Percentiles rank a stretch among this genome's conserved stretches.
Evolutionary conservation across 2,888 invertebrate genomes (phyloP).

Genomic region (Celastrina argiolus): DNA sequence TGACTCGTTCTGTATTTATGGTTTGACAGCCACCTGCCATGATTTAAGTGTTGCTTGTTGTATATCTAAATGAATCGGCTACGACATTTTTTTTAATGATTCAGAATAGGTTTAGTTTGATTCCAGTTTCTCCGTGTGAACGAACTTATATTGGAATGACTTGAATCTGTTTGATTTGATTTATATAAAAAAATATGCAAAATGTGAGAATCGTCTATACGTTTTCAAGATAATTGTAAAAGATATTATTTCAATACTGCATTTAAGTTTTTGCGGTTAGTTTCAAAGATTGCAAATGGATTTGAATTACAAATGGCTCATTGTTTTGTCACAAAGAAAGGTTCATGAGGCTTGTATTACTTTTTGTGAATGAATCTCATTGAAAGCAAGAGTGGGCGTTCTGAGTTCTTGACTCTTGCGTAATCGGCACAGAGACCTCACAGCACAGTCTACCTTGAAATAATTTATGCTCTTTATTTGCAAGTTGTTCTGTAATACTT

Average conservation of each 20-base stretch:
- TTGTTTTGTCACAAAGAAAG: neutral
- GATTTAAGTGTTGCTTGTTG: neutral
- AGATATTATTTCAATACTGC: no score
- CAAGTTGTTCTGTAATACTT: constrained; percentile 11
- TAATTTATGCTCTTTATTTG: constrained; percentile 12
- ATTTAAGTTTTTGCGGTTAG: no score
- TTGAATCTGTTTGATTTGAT: neutral
- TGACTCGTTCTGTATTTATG: constrained; percentile 5
- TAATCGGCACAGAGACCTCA: constrained; percentile 18
- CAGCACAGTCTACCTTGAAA: constrained; percentile 21
- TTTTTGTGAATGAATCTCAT: constrained; percentile 36
- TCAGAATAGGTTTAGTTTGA: neutral
- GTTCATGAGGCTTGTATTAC: neutral
- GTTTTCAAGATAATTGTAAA: no score
- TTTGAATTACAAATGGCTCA: neutral
- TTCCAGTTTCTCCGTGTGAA: neutral
- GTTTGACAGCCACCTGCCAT: constrained; percentile 3
- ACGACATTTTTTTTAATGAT: neutral
- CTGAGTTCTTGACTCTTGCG: constrained; percentile 24
- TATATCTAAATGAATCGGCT: neutral
- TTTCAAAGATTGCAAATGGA: neutral
- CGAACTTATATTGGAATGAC: neutral
- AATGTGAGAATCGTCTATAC: no score
- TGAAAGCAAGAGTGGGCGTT: constrained; percentile 33
- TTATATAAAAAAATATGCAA: no score